Base-by-base conservation (phyloP, 37 sponge, comb jelly and placozoan genomes). In the Crambe crambe region DNA sequence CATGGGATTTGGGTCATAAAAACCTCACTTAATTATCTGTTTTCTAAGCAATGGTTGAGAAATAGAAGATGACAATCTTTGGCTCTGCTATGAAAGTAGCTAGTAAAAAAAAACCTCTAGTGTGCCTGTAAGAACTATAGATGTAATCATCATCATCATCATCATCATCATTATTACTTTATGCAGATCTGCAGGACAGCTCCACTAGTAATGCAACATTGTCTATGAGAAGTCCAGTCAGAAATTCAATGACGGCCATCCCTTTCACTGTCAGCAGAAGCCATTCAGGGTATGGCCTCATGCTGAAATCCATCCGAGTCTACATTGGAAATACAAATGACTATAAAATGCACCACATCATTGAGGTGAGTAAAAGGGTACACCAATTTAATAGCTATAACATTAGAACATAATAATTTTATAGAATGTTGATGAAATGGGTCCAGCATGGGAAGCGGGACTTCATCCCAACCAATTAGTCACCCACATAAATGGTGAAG, bases 311-410 rank as follows among this genome's bases (percentile, higher is more conserved):
- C 21, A 90, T 98, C 29, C 77, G 92, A 61, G 99, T 98, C 44
- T 91, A 94, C 86, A 83, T 96, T 38, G 96, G 94, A 42, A 86
- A 94, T 25, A 76, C 79, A 30, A 73, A 94, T 37, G 83, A 90
- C 77, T 97, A 93, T 70, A 74, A 90, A 35, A 74, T 94, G 17
- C 95, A 97, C 56, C 97, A 97, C 56, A 79, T 97, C 25, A 80
- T 94, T n/a, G 80, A 94, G 79, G 97, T 97, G 34, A 26, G 91
- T 42, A n/a, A n/a, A n/a, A n/a, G n/a, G n/a, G n/a, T n/a, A n/a
- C n/a, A n/a, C n/a, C n/a, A n/a, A n/a, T n/a, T n/a, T n/a, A n/a
- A n/a, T n/a, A n/a, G n/a, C 78, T 62, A 42, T 62, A 20, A 23
- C 34, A 29, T 29, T 42, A 3, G 25, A 32, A 6, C 20, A 23